Evolutionary conservation across 2,113 vertebrate species (phyloP).

Genomic region (Anhinga anhinga): DNA sequence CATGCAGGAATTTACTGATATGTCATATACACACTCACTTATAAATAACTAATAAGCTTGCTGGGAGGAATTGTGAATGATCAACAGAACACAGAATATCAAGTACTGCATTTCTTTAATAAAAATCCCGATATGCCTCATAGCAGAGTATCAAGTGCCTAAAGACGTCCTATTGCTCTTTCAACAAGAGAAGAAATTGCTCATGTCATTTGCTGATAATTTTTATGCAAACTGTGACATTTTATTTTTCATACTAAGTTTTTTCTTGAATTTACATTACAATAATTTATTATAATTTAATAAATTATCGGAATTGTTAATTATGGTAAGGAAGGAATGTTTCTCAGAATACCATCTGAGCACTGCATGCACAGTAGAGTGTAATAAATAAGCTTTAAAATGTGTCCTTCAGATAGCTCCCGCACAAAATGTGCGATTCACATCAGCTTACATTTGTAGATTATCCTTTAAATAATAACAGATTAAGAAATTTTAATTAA

Average conservation of each 20-base stretch:
- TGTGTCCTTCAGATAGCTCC: background rate
- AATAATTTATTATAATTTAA: background rate
- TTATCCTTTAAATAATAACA: background rate
- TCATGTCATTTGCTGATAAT: background rate
- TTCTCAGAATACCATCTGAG: background rate
- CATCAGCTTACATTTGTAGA: background rate
- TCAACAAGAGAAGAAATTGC: background rate
- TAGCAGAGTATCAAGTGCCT: background rate
- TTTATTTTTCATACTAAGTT: background rate
- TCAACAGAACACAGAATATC: background rate
- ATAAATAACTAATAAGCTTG: background rate
- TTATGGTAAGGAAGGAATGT: background rate
- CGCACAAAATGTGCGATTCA: background rate
- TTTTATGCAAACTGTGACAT: background rate
- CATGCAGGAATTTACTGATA: background rate
- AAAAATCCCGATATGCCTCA: background rate
- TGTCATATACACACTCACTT: background rate
- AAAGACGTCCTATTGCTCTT: background rate
- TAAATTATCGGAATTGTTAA: background rate
- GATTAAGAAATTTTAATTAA: background rate
- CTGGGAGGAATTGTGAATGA: background rate
- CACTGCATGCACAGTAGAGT: too few species aligned
- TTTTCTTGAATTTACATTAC: background rate
- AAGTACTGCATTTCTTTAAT: background rate
- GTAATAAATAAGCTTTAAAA: background rate